Evolutionary conservation across 2,113 vertebrate species (phyloP).

Genomic region (Channa maculata): DNA sequence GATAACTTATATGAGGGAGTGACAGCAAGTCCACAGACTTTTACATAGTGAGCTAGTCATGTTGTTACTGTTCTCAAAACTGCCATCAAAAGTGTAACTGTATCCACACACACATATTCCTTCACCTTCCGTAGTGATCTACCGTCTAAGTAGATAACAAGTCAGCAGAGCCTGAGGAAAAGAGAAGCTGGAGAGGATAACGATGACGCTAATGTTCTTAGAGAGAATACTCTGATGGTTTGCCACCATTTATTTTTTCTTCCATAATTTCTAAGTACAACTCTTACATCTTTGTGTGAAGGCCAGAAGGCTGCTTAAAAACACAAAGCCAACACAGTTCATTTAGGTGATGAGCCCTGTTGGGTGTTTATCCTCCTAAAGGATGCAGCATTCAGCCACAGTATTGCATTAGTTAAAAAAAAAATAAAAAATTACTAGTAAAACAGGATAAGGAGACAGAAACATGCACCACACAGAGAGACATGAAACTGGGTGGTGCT

Average conservation of each 20-base stretch:
- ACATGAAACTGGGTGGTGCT: constrained; percentile 48
- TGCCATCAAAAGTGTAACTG: constrained; percentile 14
- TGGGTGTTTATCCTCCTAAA: constrained; percentile 9
- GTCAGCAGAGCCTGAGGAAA: background rate
- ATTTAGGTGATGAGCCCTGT: background rate
- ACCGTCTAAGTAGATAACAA: background rate
- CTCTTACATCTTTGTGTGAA: constrained; percentile 1
- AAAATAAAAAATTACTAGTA: background rate
- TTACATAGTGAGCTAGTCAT: constrained; percentile 3
- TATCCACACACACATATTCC: background rate
- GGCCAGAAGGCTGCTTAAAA: constrained; percentile 18
- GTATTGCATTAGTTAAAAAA: constrained; percentile 5
- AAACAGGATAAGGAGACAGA: background rate
- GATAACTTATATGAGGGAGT: constrained; percentile 26
- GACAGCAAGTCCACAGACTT: background rate
- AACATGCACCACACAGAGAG: background rate
- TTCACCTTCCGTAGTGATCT: background rate
- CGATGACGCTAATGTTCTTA: constrained; percentile 43
- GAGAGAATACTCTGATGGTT: constrained; percentile 46
- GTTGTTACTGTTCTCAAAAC: constrained; percentile 13
- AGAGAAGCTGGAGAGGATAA: constrained; percentile 34
- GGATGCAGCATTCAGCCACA: background rate
- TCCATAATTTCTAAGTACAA: constrained; percentile 20
- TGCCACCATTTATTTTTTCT: constrained; percentile 35
- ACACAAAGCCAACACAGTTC: constrained; percentile 8